Conservation (phyloP, 2,113 vertebrate species). For the Micronisus gabar region DNA sequence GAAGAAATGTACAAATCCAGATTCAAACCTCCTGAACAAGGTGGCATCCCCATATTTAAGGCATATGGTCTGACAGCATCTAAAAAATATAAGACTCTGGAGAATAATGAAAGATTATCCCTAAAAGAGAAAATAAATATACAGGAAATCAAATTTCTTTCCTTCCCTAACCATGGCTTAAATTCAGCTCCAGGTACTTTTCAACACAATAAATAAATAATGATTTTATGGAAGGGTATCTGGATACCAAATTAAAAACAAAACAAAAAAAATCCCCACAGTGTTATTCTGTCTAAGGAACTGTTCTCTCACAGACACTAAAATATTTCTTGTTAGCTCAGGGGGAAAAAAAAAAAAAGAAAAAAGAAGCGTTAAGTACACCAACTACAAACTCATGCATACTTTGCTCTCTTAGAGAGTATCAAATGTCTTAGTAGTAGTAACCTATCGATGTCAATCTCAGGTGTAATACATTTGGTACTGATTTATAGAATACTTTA, state of each 20-base stretch:
- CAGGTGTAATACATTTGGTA: neutral
- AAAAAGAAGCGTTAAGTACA: neutral
- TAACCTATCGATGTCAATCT: neutral
- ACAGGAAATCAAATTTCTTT: neutral
- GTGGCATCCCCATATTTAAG: neutral
- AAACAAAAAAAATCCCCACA: neutral
- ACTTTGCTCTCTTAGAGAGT: neutral
- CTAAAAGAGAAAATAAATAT: neutral
- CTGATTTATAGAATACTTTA: neutral
- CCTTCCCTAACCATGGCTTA: neutral
- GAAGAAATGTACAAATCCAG: neutral
- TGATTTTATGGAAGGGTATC: neutral
- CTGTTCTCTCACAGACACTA: neutral
- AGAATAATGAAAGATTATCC: neutral
- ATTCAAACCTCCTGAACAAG: neutral
- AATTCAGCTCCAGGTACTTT: neutral
- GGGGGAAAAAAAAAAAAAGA: neutral
- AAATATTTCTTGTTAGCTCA: neutral
- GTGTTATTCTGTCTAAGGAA: neutral
- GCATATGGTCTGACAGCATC: neutral
- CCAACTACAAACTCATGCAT: neutral
- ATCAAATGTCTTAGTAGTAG: neutral
- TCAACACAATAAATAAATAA: neutral
- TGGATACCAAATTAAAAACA: neutral
- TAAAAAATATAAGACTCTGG: neutral